These are phyloP conservation scores for Cantharis rustica DNA, from an alignment of 2,888 invertebrate genomes.

Conservation along the genomic window DNA sequence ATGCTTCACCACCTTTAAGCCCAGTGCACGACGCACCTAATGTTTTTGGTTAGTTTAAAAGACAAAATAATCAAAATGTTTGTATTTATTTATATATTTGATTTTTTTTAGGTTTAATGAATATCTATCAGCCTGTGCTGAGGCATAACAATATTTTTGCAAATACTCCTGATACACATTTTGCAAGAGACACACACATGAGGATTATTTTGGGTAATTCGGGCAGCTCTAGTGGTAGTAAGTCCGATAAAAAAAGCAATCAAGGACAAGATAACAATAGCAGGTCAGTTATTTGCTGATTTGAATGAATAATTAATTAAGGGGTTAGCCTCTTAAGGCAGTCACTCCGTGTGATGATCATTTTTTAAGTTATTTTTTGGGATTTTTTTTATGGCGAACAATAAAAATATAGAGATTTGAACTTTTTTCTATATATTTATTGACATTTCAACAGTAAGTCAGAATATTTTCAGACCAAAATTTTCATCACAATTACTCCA, in stretches of 20 bases:
- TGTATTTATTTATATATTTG: conserved; percentile 7
- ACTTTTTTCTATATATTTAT: too few species aligned
- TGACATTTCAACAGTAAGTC: too few species aligned
- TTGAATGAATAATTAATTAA: too few species aligned
- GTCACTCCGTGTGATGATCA: too few species aligned
- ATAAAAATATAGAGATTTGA: too few species aligned
- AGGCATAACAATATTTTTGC: conserved; percentile 54
- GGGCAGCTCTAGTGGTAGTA: conserved; percentile 42
- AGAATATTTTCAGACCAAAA: too few species aligned
- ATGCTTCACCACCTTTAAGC: conserved; percentile 71
- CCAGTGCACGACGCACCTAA: conserved; percentile 54
- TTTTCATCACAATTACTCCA: too few species aligned
- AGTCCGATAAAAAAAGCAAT: conserved; percentile 46
- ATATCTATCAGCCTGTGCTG: conserved; percentile 56
- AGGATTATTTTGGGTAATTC: conserved; percentile 72
- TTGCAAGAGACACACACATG: conserved; percentile 91
- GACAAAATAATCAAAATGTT: neutral
- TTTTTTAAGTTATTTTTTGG: too few species aligned
- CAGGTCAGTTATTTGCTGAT: neutral
- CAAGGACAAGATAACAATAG: conserved; percentile 26
- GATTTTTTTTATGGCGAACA: too few species aligned
- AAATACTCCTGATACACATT: conserved; percentile 74
- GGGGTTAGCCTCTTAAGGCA: too few species aligned
- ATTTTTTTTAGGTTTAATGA: conserved; percentile 46
- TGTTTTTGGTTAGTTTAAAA: conserved; percentile 49